Evolutionary conservation across 2,113 vertebrate species (phyloP).

Genomic region (Microcebus jonahi): DNA sequence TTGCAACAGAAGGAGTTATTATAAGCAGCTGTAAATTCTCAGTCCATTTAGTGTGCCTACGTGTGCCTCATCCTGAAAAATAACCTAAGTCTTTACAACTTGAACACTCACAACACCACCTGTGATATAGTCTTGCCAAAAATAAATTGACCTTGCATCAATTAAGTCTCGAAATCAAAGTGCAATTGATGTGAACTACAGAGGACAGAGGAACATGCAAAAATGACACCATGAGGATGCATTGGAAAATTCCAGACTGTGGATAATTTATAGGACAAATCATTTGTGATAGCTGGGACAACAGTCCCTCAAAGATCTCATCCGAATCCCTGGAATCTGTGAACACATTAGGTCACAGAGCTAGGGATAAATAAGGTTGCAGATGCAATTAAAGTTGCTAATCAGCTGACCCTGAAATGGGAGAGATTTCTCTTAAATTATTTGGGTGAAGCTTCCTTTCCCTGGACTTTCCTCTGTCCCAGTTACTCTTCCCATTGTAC

Average conservation of each 20-base stretch:
- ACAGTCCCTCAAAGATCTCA: neutral
- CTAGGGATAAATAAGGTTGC: neutral
- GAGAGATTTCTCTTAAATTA: neutral
- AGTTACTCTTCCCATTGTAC: too few relatives aligned
- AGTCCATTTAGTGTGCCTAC: neutral
- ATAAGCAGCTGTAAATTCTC: neutral
- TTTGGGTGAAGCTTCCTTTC: neutral
- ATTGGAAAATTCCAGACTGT: neutral
- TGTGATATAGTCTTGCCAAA: neutral
- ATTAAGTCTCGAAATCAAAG: neutral
- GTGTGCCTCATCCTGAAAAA: neutral
- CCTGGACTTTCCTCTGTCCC: too few relatives aligned
- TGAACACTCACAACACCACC: neutral
- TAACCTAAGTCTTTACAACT: neutral
- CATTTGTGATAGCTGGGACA: neutral
- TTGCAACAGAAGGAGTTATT: neutral
- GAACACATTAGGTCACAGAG: neutral
- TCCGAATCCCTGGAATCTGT: neutral
- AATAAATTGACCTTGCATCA: neutral
- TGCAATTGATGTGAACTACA: neutral
- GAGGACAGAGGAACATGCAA: neutral
- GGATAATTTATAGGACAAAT: neutral
- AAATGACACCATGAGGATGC: neutral
- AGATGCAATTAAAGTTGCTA: neutral
- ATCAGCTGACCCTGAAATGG: neutral